Base-by-base conservation (phyloP, 2,797 vertebrate species). In the Enteromius fasciolatus region DNA sequence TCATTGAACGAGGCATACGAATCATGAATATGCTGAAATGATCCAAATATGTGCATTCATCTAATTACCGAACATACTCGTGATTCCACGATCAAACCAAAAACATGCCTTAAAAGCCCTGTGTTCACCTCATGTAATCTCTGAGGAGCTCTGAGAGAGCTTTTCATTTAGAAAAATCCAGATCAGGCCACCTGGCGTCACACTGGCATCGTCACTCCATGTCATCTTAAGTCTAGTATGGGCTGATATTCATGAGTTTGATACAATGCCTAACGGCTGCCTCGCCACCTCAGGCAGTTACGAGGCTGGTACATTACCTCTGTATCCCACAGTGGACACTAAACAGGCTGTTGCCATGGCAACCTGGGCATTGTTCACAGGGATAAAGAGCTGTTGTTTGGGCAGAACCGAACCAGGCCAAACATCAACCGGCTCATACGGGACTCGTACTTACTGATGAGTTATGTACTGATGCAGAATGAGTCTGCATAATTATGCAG, bases 331-430 rank as follows among this genome's bases (percentile, higher is more conserved):
- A 68, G 36, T 52, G 76, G 81, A 83, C 81, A 77, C 72, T 83
- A 72, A 86, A 80, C 82, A 75, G 57, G 41, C 59, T 70, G 66
- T 83, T 83, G 48, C 78, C 72, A 86, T 86, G 76, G 79, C 80
- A 83, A 83, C 80, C 67, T 20, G 31, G 33, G n/a, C 57, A 64
- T 82, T 61, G 28, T 73, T 78, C n/a, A 18, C 17, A 78, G 33
- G 39, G 41, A 73, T 77, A 39, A 63, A 57, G 25, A 57, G 72
- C 23, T 69, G 66, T 31, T 14, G n/a, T 46, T 81, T 82, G 33
- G 69, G 66, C 64, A 54, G 52, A 77, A 46, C 63, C 20, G 2
- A 69, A 66, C 39, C 36, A 11, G 46, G 63, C 33, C 48, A 8
- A 52, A 4, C 63, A 76, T 68, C 8, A 52, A 77, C 28, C 15